Base-by-base conservation (phyloP, 2,113 vertebrate genomes). In the Nothobranchius furzeri region DNA sequence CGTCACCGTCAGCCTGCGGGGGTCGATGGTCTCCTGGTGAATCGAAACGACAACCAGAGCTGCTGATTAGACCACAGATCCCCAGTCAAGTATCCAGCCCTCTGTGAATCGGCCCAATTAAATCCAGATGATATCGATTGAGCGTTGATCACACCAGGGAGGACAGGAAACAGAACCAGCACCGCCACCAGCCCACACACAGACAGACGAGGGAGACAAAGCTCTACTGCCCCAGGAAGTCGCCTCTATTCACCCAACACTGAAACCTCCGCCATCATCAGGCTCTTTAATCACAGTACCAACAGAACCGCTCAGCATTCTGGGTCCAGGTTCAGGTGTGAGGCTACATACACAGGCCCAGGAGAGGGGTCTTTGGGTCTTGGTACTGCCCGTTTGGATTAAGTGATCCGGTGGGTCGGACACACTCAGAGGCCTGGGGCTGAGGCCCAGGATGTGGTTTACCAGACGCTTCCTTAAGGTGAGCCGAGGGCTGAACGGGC, bases 281-380 rank as follows among this genome's bases (percentile, higher is more conserved):
- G 53, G 51, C 17, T 14, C 30, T 53, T 73, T 37, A 69, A 30
- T 24, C 53, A 4, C 52, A 49, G 50, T 17, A 12, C 24, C 15
- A 51, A 42, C 11, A 70, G 75, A 24, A 51, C 67, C 70, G 70
- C 74, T 79, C 68, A 68, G 82, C 78, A 79, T 76, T 82, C 46
- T 48, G 2, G 49, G 76, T 70, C 60, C 56, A 73, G 62, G 64
- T 48, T 63, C 55, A 78, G 36, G 20, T 13, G 61, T 62, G 59
- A 37, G 14, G 68, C 85, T 91, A 99, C 96, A 95, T 97, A 98
- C 96, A 78, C 97, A 96, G 93, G 94, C 93, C 96, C 97, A 98
- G 45, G 96, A 98, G 87, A 95, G 91, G 74, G 96, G 95, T 92
- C 96, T 95, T 92, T 94, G 94, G 85, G 93, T 89, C 92, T 90